A percentile compares a stretch with the other conserved stretches of the same genome.
Evolutionary conservation across 1,140 invertebrate genomes (phyloP).

Genomic region (Nebria ingens): DNA sequence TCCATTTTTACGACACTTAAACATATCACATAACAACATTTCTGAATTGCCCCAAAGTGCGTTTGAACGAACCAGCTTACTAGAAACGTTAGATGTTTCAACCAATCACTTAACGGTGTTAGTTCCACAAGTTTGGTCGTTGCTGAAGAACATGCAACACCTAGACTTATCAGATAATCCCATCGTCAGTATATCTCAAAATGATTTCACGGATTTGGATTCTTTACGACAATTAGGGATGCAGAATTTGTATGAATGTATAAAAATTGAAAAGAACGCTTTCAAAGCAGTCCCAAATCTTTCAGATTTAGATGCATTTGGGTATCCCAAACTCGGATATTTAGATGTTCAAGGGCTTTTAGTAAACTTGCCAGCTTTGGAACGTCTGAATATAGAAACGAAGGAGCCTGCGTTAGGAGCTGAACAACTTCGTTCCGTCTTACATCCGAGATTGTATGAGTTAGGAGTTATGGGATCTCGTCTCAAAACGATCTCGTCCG

Average conservation of each 20-base stretch:
- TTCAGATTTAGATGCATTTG: slow-evolving; percentile 54
- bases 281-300: slow-evolving; percentile 63
- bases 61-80: slow-evolving; percentile 65
- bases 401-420: slow-evolving; percentile 72
- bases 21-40: slow-evolving; percentile 71
- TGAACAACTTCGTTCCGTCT: slow-evolving; percentile 66
- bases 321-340: slow-evolving; percentile 67
- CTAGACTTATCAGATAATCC: slow-evolving; percentile 74
- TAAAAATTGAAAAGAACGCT: slow-evolving; percentile 71
- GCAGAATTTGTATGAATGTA: slow-evolving; percentile 54
- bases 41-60: slow-evolving; percentile 48
- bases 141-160: slow-evolving; percentile 52
- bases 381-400: slow-evolving; percentile 71
- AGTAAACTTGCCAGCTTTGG: slow-evolving; percentile 54
- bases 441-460: slow-evolving; percentile 65
- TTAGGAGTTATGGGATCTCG: slow-evolving; percentile 64
- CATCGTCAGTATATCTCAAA: slow-evolving; percentile 56
- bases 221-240: slow-evolving; percentile 55
- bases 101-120: slow-evolving; percentile 57
- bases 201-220: slow-evolving; percentile 59
- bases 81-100: slow-evolving; percentile 70
- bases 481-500: slow-evolving; percentile 67
- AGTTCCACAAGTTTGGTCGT: slow-evolving; percentile 47
- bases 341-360: slow-evolving; percentile 73
- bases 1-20: slow-evolving; percentile 72